phyloP scores from a whole-genome alignment of 2,797 vertebrate genomes.

The Peromyscus eremicus region DNA sequence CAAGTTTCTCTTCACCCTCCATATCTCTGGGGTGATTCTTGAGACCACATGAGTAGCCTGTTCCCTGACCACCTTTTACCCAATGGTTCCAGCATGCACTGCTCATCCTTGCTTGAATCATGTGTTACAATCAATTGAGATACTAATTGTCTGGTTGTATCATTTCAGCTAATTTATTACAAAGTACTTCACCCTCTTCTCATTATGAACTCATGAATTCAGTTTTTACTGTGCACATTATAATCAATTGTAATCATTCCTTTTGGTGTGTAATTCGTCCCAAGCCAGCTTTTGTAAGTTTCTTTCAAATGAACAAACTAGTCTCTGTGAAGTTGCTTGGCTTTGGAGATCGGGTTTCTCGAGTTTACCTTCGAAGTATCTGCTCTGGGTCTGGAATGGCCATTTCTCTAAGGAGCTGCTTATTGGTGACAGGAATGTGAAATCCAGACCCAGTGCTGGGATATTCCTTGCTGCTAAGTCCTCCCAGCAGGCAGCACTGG shows the following conservation, averaged over 20 bases:
- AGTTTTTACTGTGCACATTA: conserved; percentile 46
- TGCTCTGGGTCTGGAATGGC: not conserved
- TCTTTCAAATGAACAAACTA: conserved; percentile 54
- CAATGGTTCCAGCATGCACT: not conserved
- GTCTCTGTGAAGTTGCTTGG: conserved; percentile 31
- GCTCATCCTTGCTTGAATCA: not conserved
- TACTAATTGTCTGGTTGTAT: conserved; percentile 22
- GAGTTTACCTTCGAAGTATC: conserved; percentile 34
- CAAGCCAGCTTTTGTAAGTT: conserved; percentile 54
- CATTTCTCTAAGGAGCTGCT: conserved; percentile 52
- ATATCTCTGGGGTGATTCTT: not conserved
- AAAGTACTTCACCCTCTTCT: not conserved
- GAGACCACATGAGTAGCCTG: not conserved
- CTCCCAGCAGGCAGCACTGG: not conserved
- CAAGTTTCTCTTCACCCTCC: not conserved
- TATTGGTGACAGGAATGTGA: not conserved
- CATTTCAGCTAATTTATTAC: not conserved
- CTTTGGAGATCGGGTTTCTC: conserved; percentile 54
- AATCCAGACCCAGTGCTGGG: not conserved
- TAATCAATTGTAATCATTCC: conserved; percentile 47
- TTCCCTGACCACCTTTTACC: not conserved
- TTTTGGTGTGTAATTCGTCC: conserved; percentile 43
- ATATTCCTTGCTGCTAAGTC: not conserved
- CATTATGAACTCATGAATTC: conserved; percentile 28
- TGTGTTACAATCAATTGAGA: not conserved